Conservation (phyloP, 2,797 vertebrate genomes). For the Pangasius mekongensis region DNA sequence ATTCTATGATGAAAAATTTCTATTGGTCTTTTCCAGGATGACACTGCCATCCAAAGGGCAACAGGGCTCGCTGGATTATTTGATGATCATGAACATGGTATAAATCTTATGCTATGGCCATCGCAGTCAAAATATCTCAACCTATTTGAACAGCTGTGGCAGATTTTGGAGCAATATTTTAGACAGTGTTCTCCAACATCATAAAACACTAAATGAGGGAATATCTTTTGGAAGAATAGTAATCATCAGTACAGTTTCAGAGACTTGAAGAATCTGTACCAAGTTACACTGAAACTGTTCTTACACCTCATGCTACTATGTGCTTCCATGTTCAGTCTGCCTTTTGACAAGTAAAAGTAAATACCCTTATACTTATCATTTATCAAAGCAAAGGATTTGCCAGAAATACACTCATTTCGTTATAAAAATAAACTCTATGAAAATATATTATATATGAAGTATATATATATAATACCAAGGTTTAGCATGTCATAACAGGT, state of each 20-base stretch:
- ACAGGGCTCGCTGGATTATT: not conserved
- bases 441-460: not conserved
- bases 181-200: not conserved
- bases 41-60: not conserved
- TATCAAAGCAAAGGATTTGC: not conserved
- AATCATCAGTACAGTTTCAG: not conserved
- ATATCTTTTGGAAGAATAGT: not conserved
- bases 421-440: not conserved
- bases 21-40: not conserved
- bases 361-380: not conserved
- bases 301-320: not conserved
- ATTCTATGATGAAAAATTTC: not conserved
- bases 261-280: not conserved
- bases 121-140: not conserved
- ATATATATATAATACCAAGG: not conserved
- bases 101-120: not conserved
- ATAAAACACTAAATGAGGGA: not conserved
- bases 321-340: not conserved
- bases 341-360: not conserved
- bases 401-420: not conserved
- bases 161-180: not conserved
- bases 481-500: not conserved
- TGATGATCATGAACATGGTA: not conserved
- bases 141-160: not conserved
- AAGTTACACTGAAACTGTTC: not conserved